These are phyloP conservation scores for Archips xylosteana DNA, from an alignment of 2,888 invertebrate genomes.

Conservation along the genomic window DNA sequence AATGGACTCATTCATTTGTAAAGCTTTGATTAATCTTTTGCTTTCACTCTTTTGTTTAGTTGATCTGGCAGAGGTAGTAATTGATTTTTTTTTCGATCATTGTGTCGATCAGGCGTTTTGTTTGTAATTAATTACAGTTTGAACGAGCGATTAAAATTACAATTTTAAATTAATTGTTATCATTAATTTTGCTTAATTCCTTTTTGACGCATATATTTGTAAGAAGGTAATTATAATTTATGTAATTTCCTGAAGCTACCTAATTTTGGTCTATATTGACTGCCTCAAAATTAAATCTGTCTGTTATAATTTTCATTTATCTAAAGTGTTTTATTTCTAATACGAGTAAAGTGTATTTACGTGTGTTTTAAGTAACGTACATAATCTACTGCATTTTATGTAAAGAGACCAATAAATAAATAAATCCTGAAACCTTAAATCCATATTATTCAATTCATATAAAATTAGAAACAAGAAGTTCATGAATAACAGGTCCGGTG, in stretches of 20 bases:
- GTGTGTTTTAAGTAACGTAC: too few relatives aligned
- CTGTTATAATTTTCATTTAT: too few relatives aligned
- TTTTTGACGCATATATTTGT: background rate
- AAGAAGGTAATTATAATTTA: background rate
- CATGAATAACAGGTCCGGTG: background rate
- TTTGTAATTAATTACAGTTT: conserved; percentile 21
- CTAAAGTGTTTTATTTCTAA: too few relatives aligned
- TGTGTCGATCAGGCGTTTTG: conserved; percentile 14
- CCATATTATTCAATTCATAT: too few relatives aligned
- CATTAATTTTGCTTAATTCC: background rate
- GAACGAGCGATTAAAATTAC: conserved; percentile 20
- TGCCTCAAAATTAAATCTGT: too few relatives aligned
- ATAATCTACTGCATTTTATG: too few relatives aligned
- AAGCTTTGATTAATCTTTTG: conserved; percentile 68
- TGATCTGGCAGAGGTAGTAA: conserved; percentile 38
- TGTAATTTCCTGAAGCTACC: background rate
- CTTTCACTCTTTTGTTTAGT: conserved; percentile 63
- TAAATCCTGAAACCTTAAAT: too few relatives aligned
- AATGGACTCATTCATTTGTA: conserved; percentile 65
- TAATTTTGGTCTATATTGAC: background rate
- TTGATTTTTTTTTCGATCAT: conserved; percentile 23
- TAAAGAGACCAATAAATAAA: too few relatives aligned
- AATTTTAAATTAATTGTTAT: background rate
- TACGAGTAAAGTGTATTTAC: too few relatives aligned
- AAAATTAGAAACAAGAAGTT: too few relatives aligned